These are phyloP conservation scores for Mobula birostris DNA, from an alignment of 2,113 vertebrate species.

Conservation along the genomic window DNA sequence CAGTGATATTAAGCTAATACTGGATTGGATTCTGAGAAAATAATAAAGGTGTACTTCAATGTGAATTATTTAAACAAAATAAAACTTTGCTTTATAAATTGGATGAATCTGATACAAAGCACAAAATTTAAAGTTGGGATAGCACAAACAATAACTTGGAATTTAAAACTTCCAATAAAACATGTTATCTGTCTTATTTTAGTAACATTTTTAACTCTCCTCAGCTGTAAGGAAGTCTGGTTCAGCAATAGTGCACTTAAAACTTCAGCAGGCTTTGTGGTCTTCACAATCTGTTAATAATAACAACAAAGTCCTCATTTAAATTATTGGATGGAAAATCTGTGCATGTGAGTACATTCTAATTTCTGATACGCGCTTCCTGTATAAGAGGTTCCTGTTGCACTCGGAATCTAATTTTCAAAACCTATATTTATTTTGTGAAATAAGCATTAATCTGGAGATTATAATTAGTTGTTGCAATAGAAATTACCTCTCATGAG, in stretches of 20 bases:
- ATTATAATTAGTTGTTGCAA: not conserved
- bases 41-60: not conserved
- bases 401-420: no score
- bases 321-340: not conserved
- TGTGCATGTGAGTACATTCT: not conserved
- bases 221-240: not conserved
- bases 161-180: not conserved
- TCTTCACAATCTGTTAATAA: no score
- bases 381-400: not conserved
- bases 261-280: not conserved
- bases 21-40: not conserved
- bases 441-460: not conserved
- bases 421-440: not conserved
- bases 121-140: not conserved
- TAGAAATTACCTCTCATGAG: not conserved
- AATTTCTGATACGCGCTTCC: not conserved
- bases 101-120: not conserved
- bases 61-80: not conserved
- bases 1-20: not conserved
- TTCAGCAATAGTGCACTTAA: not conserved
- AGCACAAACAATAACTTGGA: no score
- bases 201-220: not conserved
- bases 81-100: not conserved
- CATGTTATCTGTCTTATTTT: not conserved
- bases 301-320: not conserved